Conservation (phyloP, 2,113 vertebrate genomes). For the Lonchura striata region DNA sequence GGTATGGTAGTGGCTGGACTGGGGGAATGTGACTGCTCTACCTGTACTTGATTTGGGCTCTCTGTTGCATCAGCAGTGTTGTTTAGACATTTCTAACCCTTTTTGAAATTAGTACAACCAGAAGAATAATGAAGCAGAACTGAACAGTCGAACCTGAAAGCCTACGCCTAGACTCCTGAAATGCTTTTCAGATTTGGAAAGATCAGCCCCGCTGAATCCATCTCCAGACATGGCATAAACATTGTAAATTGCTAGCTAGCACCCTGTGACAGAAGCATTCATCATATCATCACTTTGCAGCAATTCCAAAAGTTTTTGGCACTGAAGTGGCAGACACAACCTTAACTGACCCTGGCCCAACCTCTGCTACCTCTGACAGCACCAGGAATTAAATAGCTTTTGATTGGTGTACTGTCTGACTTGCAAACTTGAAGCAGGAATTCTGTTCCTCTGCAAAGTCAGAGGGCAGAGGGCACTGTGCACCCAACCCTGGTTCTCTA, state of each 20-base stretch:
- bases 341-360: background rate
- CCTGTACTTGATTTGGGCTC: background rate
- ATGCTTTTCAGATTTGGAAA: background rate
- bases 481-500: fast-evolving
- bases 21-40: background rate
- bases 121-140: background rate
- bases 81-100: background rate
- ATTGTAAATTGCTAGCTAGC: background rate
- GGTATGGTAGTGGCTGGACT: background rate
- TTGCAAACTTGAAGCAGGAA: background rate
- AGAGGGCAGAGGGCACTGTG: background rate
- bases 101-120: background rate
- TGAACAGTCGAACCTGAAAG: background rate
- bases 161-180: background rate
- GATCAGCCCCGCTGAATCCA: background rate
- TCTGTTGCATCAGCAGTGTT: background rate
- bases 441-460: background rate
- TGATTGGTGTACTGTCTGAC: background rate
- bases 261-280: background rate
- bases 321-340: background rate
- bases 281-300: background rate
- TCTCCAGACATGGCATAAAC: background rate
- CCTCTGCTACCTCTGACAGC: background rate
- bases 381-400: background rate
- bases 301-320: background rate